Conservation (phyloP, 2,888 invertebrate genomes). For the Matsumyia berberina region DNA sequence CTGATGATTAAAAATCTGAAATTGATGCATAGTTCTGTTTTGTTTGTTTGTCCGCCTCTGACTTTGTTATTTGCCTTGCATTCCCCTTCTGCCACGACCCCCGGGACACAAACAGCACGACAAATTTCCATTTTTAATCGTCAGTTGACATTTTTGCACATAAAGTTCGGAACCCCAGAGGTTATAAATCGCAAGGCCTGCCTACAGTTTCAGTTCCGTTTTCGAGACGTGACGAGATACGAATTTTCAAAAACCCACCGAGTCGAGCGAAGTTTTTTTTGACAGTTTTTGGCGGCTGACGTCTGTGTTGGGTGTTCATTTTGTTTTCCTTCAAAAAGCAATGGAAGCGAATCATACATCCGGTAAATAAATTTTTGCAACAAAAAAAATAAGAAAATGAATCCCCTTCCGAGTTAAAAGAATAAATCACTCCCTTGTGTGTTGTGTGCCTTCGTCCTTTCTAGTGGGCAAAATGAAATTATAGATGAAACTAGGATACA, state of each 20-base stretch:
- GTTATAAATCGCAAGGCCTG: constrained; percentile 47
- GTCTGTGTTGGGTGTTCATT: not conserved
- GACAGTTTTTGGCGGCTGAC: constrained; percentile 32
- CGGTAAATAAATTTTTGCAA: constrained; percentile 67
- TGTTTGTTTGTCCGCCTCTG: constrained; percentile 19
- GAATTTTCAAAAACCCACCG: constrained; percentile 41
- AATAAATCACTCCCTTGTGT: constrained; percentile 4
- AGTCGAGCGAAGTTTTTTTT: constrained; percentile 14
- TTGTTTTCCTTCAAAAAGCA: not conserved
- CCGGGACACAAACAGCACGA: not conserved
- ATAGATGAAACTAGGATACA: constrained; percentile 51
- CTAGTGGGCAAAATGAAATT: constrained; percentile 19
- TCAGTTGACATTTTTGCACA: constrained; percentile 39
- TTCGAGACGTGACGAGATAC: constrained; percentile 53
- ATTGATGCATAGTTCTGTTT: constrained; percentile 15
- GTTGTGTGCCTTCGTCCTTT: not conserved
- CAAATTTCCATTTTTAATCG: constrained; percentile 67
- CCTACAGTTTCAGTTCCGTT: constrained; percentile 68
- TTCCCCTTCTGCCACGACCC: not conserved
- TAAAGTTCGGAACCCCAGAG: constrained; percentile 42
- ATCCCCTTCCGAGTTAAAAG: not conserved
- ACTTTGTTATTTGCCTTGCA: constrained; percentile 16
- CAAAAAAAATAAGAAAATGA: constrained; percentile 20
- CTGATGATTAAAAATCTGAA: constrained; percentile 20
- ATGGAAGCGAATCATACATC: constrained; percentile 49